Evolutionary conservation across 2,888 invertebrate species (phyloP), one percentile per base, ranked within the genome.

Genomic region (Ophonus ardosiacus): DNA sequence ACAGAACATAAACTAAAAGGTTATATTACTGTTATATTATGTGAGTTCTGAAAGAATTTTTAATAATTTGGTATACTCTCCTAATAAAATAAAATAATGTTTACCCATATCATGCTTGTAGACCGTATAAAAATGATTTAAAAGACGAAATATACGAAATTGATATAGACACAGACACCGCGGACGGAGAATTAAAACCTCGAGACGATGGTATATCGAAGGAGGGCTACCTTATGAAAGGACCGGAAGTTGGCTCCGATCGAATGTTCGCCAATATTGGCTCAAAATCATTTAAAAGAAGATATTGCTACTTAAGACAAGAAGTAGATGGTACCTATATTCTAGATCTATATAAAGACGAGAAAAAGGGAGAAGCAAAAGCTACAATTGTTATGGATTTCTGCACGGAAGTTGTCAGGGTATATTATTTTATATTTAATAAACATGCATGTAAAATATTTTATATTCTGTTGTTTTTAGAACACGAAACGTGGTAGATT

Each of bases 381-480:
- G 95, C 97, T 87, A 96, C 97, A 51, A 96, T 98, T 90, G 97
- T 97, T 87, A 96, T 98, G 95, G 98, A 98, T 91, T 97, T 97
- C 92, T 98, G 98, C 90, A 96, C 96, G 0, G 97, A 97, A 90
- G 97, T 98, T 88, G 94, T 96, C 85, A 95, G 95, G 93, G 96
- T 96, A 91, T 43, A 17, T 78, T 76, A 65, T 81, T 82, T 63
- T 76, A 8, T 76, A 65, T 81, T 82, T 63, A 68, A 8, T 61
- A 17, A 82, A 65, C n/a, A 81, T 61, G 7, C 17, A 65, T 8
- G 17, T 38, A 15, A n/a, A 68, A 24, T 38, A 59, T 6, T 80
- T 56, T 65, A 59, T n/a, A 51, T 43, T 40, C 31, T 24, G 78
- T 68, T 81, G 85, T 86, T 90, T 90, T 15, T 89, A 95, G 96